These are phyloP conservation scores for Petrosia ficiformis DNA, from an alignment of 37 sponge, comb jelly and placozoan genomes.

Conservation along the genomic window DNA sequence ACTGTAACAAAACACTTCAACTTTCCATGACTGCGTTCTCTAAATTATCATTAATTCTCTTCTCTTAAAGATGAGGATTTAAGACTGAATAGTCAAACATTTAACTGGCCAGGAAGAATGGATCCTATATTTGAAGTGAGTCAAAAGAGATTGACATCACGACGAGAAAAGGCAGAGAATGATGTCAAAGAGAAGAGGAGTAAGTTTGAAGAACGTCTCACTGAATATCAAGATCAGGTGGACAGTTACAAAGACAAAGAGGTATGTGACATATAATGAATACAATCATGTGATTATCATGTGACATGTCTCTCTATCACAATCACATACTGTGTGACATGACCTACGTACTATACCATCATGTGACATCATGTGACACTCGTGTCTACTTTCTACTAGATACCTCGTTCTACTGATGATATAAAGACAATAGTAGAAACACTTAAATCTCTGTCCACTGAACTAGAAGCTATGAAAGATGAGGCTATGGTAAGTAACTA, in stretches of 20 bases:
- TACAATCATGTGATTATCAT: not conserved
- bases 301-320: not conserved
- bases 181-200: conserved; percentile 53
- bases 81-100: conserved; percentile 82
- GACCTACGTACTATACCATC: not conserved
- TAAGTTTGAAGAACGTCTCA: conserved; percentile 53
- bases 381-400: not conserved
- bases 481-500: conserved; percentile 55
- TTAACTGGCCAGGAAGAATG: conserved; percentile 91
- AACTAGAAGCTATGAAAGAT: conserved; percentile 64
- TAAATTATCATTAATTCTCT: not conserved
- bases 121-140: conserved; percentile 93
- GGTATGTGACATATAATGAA: not conserved
- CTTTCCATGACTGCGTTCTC: not conserved
- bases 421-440: conserved; percentile 43
- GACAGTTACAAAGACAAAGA: conserved; percentile 71
- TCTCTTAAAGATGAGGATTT: conserved; percentile 84
- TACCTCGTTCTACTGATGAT: conserved; percentile 62
- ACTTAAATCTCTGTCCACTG: conserved; percentile 51
- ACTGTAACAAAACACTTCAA: no score
- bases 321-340: not conserved
- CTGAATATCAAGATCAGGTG: conserved; percentile 43
- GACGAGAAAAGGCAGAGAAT: conserved; percentile 77
- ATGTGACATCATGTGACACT: conserved; percentile 3
- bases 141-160: conserved; percentile 57